Conservation (phyloP, 1,140 invertebrate species). For the Sesamia nonagrioides region DNA sequence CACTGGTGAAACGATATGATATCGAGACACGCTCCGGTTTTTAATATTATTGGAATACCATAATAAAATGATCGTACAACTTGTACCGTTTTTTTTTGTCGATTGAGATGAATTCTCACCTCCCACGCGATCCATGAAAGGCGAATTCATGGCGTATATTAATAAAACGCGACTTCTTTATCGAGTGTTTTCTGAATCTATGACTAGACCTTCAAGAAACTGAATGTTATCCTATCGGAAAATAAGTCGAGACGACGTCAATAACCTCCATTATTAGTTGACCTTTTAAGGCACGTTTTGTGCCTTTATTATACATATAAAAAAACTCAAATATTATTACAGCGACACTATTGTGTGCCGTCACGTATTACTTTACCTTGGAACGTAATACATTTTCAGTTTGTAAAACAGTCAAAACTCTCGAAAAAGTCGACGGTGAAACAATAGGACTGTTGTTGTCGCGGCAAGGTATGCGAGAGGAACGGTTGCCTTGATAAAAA, state of each 20-base stretch:
- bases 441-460: slow-evolving; percentile 68
- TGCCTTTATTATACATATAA: slow-evolving; percentile 39
- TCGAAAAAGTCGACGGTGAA: slow-evolving; percentile 57
- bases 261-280: slow-evolving; percentile 42
- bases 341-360: slow-evolving; percentile 58
- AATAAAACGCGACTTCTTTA: neutral
- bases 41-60: slow-evolving; percentile 36
- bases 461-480: slow-evolving; percentile 62
- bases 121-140: slow-evolving; percentile 20
- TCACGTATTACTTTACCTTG: slow-evolving; percentile 60
- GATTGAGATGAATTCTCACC: slow-evolving; percentile 12
- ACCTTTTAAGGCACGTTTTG: slow-evolving; percentile 42
- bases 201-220: neutral
- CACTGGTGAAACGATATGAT: slow-evolving; percentile 63
- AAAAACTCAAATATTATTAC: slow-evolving; percentile 51
- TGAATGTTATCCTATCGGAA: slow-evolving; percentile 6
- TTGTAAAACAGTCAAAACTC: slow-evolving; percentile 60
- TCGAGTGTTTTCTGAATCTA: neutral
- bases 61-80: slow-evolving; percentile 41
- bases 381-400: slow-evolving; percentile 58
- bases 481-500: slow-evolving; percentile 55
- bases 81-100: slow-evolving; percentile 42
- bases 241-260: slow-evolving; percentile 24
- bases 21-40: slow-evolving; percentile 45
- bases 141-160: slow-evolving; percentile 6